Evolutionary conservation across 2,113 vertebrate genomes (phyloP).

Genomic region (Prunella himalayana): DNA sequence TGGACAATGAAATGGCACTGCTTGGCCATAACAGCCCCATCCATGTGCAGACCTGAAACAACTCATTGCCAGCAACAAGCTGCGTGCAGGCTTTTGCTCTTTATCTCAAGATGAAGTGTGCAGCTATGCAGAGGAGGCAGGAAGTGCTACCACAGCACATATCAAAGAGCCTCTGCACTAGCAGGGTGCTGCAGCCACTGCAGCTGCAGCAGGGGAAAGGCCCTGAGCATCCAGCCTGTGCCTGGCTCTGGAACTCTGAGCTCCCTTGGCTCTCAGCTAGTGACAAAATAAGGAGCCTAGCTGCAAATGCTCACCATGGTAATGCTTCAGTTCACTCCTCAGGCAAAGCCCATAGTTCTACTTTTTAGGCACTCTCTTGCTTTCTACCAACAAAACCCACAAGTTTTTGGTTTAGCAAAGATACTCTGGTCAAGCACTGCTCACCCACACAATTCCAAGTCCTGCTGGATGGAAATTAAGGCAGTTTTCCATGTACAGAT

Average conservation of each 20-base stretch:
- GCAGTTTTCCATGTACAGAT: not conserved
- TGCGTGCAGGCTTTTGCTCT: not conserved
- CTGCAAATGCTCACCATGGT: not conserved
- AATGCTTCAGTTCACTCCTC: not conserved
- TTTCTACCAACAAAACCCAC: not conserved
- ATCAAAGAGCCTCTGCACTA: not conserved
- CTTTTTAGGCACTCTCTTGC: not conserved
- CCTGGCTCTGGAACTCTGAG: not conserved
- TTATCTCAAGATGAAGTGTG: not conserved
- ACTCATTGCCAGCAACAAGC: not conserved
- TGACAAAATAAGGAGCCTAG: not conserved
- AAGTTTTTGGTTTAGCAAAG: not conserved
- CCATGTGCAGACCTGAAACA: accelerated
- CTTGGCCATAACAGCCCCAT: accelerated
- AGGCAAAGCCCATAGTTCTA: not conserved
- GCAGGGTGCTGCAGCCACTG: not conserved
- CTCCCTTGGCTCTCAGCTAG: not conserved
- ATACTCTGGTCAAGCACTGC: not conserved
- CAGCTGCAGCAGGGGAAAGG: not conserved
- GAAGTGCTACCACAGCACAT: not conserved
- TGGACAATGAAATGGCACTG: accelerated
- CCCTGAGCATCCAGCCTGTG: accelerated
- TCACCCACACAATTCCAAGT: not conserved
- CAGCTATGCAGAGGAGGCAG: accelerated
- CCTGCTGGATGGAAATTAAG: not conserved